These are phyloP conservation scores for Siniperca obscura DNA, from an alignment of 2,797 vertebrate species.

Conservation along the genomic window DNA sequence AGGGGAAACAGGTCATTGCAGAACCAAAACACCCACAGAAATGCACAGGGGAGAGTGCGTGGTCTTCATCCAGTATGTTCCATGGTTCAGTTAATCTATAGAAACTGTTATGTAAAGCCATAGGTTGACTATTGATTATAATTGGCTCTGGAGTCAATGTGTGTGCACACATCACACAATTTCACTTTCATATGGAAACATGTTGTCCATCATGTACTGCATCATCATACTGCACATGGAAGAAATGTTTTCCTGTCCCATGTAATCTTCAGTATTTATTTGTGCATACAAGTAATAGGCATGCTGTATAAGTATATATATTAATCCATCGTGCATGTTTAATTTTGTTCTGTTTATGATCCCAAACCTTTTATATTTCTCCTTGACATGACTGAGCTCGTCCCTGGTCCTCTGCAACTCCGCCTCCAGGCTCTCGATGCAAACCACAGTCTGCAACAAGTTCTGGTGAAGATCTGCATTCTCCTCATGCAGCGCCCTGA, in stretches of 20 bases:
- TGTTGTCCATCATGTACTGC: not conserved
- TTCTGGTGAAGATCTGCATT: constrained; percentile 85
- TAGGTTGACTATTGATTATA: constrained; percentile 43
- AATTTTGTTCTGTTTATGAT: not conserved
- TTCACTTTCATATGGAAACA: not conserved
- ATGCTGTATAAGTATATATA: not conserved
- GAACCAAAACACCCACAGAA: constrained; percentile 7
- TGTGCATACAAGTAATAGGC: not conserved
- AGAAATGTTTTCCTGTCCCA: not conserved
- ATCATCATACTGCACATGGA: not conserved
- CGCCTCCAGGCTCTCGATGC: constrained; percentile 84
- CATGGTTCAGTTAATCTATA: constrained; percentile 60
- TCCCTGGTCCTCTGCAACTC: constrained; percentile 83
- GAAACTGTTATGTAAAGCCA: constrained; percentile 34
- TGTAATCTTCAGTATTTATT: not conserved
- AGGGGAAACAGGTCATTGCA: constrained; percentile 19
- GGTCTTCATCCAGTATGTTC: constrained; percentile 28
- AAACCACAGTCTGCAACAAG: constrained; percentile 83
- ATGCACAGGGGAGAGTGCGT: not conserved
- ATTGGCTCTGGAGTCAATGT: not conserved
- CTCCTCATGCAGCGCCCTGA: constrained; percentile 82
- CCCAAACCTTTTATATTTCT: constrained; percentile 83
- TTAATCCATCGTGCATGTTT: not conserved
- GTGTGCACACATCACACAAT: not conserved
- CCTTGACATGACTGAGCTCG: constrained; percentile 81